A percentile compares a stretch with the other conserved stretches of the same genome.
Evolutionary conservation across 2,888 invertebrate species (phyloP).

Genomic region (Zaprionus lineosus): DNA sequence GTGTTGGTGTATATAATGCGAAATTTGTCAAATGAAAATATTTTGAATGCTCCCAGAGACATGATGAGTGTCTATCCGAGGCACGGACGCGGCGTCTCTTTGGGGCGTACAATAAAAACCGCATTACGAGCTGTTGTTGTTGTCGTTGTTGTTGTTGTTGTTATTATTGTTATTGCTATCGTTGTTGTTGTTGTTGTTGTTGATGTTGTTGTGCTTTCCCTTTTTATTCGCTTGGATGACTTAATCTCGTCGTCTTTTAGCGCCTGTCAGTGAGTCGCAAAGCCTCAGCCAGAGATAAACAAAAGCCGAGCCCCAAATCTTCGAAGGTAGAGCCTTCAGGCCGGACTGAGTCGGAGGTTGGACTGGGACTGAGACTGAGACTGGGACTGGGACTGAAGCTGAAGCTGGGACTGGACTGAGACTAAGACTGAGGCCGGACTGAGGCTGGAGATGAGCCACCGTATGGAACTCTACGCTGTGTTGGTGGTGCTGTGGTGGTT

Average conservation of each 20-base stretch:
- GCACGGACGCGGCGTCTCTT: too few relatives aligned
- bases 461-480: too few relatives aligned
- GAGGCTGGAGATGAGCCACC: too few relatives aligned
- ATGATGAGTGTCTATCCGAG: conserved; percentile 19
- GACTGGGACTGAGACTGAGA: conserved; percentile 4
- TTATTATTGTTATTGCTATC: conserved; percentile 33
- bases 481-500: too few relatives aligned
- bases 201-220: conserved; percentile 37
- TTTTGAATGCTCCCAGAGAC: conserved; percentile 50
- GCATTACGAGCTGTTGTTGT: conserved; percentile 41
- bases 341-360: conserved; percentile 31
- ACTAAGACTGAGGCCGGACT: too few relatives aligned
- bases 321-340: conserved; percentile 37
- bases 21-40: conserved; percentile 76
- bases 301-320: conserved; percentile 40
- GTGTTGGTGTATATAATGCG: conserved; percentile 29
- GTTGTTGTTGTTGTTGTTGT: conserved; percentile 42
- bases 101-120: conserved; percentile 47
- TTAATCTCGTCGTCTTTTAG: conserved; percentile 76
- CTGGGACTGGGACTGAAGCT: too few relatives aligned
- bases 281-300: conserved; percentile 28
- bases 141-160: conserved; percentile 11
- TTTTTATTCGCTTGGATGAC: conserved; percentile 71
- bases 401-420: too few relatives aligned
- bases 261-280: conserved; percentile 59